A percentile compares a stretch with the other conserved stretches of the same genome.
These are phyloP conservation scores for Pachymerium ferrugineum DNA, from an alignment of 2,888 invertebrate genomes.

Conservation along the genomic window DNA sequence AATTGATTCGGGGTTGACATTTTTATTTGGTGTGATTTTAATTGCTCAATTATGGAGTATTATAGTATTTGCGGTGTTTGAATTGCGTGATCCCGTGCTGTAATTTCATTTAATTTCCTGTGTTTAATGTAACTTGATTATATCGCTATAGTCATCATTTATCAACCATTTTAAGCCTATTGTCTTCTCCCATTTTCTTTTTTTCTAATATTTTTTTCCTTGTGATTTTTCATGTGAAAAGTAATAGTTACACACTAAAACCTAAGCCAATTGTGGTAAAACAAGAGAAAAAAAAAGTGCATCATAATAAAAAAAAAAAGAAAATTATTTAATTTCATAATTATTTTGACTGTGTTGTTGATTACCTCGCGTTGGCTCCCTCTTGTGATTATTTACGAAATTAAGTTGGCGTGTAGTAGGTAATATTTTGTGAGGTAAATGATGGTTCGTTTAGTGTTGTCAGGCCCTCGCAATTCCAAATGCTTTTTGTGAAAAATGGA, in stretches of 20 bases:
- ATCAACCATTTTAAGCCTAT: neutral
- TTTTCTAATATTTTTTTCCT: neutral
- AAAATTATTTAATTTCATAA: no score
- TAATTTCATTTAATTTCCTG: neutral
- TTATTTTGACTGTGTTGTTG: no score
- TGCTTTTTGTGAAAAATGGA: no score
- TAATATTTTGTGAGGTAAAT: no score
- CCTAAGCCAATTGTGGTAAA: slow-evolving; percentile 3
- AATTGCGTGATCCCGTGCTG: neutral
- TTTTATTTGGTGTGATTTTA: slow-evolving; percentile 13
- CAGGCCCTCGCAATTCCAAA: no score
- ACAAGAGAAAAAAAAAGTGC: neutral
- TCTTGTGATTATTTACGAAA: no score
- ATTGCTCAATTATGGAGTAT: neutral
- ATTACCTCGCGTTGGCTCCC: no score
- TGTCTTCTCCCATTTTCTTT: no score
- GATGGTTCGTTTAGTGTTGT: no score
- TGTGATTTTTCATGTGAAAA: neutral
- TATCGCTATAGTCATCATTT: neutral
- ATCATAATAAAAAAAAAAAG: no score
- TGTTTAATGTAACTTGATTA: slow-evolving; percentile 1
- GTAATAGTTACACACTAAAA: no score
- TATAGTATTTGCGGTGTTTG: neutral
- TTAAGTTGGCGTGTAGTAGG: no score
- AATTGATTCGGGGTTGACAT: neutral